Percentiles rank a stretch among this genome's conserved stretches.
Conservation (phyloP, 1,140 invertebrate species). For the Atopsyche davidsoni region DNA sequence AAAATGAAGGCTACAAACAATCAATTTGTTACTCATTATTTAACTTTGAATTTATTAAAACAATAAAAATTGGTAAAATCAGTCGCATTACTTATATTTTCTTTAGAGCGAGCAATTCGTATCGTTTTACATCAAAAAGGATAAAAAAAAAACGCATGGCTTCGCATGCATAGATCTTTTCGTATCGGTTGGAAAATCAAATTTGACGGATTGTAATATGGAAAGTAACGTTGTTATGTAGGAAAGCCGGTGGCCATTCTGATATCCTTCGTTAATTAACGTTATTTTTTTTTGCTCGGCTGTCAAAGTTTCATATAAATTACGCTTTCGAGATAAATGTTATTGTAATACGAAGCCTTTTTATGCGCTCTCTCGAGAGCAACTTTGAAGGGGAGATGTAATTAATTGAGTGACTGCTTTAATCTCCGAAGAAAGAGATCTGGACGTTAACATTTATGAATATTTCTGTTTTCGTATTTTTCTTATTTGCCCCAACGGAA, state of each 20-base stretch:
- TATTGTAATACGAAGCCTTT: constrained; percentile 6
- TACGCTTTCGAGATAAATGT: constrained; percentile 13
- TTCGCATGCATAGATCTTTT: too few relatives aligned
- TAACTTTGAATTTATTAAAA: too few relatives aligned
- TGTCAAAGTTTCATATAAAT: constrained; percentile 19
- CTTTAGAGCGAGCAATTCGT: too few relatives aligned
- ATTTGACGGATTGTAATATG: constrained; percentile 11
- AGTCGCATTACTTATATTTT: too few relatives aligned
- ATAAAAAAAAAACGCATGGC: constrained; percentile 2
- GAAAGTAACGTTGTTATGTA: neutral
- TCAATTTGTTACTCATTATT: too few relatives aligned
- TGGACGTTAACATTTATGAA: too few relatives aligned
- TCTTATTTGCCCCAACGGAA: too few relatives aligned
- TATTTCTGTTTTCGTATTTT: too few relatives aligned
- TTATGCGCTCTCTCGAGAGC: constrained; percentile 6
- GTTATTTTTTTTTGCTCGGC: constrained; percentile 6
- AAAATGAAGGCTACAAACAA: too few relatives aligned
- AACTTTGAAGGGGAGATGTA: neutral
- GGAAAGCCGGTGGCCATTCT: neutral
- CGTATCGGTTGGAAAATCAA: constrained; percentile 8
- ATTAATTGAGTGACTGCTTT: too few relatives aligned
- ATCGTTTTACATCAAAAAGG: neutral
- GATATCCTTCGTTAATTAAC: constrained; percentile 12
- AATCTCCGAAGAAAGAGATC: too few relatives aligned
- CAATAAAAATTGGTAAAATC: too few relatives aligned